phyloP scores from a whole-genome alignment of 2,113 vertebrate species.

The Zosterops lateralis region DNA sequence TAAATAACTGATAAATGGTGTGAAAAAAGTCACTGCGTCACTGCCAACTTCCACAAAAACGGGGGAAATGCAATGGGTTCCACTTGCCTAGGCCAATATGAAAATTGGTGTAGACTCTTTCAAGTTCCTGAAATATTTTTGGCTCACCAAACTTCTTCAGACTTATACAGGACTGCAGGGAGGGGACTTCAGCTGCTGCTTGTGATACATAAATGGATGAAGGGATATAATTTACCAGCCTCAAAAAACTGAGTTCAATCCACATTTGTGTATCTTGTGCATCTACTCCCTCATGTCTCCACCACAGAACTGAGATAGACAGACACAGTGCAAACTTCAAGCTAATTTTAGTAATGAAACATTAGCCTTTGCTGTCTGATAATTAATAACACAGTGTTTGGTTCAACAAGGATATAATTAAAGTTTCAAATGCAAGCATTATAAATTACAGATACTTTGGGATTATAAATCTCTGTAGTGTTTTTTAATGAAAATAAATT shows the following conservation, averaged over 20 bases:
- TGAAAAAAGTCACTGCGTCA: accelerated
- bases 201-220: accelerated
- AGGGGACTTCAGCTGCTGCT: not conserved
- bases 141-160: not conserved
- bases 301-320: not conserved
- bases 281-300: not conserved
- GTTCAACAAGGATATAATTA: constrained; percentile 26
- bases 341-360: not conserved
- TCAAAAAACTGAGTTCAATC: not conserved
- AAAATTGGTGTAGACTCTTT: not conserved
- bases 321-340: not conserved
- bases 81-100: not conserved
- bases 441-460: not conserved
- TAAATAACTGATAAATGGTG: not conserved
- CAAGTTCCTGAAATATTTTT: not conserved
- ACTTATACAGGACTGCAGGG: accelerated
- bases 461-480: constrained; percentile 12
- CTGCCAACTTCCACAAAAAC: not conserved
- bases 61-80: not conserved
- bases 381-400: constrained; percentile 3
- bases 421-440: constrained; percentile 29
- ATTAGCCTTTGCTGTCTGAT: not conserved
- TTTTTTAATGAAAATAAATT: constrained; percentile 33
- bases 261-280: not conserved
- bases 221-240: not conserved